Conservation (phyloP, 2,888 invertebrate species). For the Drosophila stalkeri region DNA sequence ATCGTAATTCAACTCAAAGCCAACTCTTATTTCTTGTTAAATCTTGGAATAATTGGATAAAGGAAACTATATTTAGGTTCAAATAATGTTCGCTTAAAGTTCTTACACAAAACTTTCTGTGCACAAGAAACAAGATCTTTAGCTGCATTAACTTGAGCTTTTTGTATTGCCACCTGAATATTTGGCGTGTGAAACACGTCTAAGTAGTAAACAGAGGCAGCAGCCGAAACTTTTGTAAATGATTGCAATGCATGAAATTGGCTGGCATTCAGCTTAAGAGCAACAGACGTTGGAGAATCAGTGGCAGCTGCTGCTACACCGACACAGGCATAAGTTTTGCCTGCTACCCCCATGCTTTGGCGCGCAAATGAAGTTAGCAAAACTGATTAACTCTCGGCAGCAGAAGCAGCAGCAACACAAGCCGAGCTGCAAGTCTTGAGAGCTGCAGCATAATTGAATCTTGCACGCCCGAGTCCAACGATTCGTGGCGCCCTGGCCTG, state of each 20-base stretch:
- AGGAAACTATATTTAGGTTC: background rate
- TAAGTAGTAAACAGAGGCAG: constrained; percentile 32
- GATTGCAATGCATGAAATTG: constrained; percentile 72
- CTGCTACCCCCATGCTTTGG: constrained; percentile 43
- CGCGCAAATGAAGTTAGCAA: constrained; percentile 72
- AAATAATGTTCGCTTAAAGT: background rate
- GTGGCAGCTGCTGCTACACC: background rate
- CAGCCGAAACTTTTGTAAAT: constrained; percentile 53
- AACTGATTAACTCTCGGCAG: constrained; percentile 76
- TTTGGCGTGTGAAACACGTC: constrained; percentile 39
- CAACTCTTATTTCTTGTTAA: background rate
- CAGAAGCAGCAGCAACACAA: constrained; percentile 48
- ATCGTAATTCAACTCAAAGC: background rate
- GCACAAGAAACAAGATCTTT: background rate
- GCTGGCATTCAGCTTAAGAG: constrained; percentile 34
- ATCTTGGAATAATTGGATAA: constrained; percentile 18
- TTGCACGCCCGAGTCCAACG: constrained; percentile 34
- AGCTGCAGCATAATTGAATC: constrained; percentile 64
- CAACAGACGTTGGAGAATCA: background rate
- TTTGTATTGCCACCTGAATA: constrained; percentile 21
- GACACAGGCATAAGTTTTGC: constrained; percentile 45
- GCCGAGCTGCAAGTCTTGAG: constrained; percentile 15
- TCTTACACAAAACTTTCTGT: constrained; percentile 5
- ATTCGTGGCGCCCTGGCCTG: background rate
- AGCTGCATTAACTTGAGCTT: constrained; percentile 6